Evolutionary conservation across 2,888 invertebrate species (phyloP).

Genomic region (Pseudanteris insignis): DNA sequence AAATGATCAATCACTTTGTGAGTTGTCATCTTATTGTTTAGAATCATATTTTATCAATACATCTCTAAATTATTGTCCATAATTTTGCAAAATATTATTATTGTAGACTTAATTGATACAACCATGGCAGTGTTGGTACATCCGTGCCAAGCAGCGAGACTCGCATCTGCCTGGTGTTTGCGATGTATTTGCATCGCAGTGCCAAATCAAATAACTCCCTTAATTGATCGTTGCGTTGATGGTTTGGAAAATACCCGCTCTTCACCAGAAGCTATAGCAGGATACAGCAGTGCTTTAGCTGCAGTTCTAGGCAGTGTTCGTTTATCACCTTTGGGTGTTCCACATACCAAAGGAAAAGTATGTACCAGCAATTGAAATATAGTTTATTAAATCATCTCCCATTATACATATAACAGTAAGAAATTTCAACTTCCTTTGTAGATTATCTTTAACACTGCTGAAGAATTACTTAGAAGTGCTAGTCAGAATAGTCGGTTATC

Average conservation of each 20-base stretch:
- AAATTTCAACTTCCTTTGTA: constrained; percentile 50
- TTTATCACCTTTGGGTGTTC: constrained; percentile 90
- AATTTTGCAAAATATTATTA: too few relatives aligned
- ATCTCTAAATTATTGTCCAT: not conserved
- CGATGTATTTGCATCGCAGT: constrained; percentile 92
- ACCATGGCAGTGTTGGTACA: constrained; percentile 87
- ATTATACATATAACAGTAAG: too few relatives aligned
- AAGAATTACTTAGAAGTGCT: constrained; percentile 94
- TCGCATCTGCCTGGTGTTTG: constrained; percentile 95
- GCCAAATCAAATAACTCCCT: constrained; percentile 92
- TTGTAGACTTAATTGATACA: constrained; percentile 80
- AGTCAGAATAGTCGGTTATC: constrained; percentile 96
- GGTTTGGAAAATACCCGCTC: constrained; percentile 89
- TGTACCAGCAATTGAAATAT: too few relatives aligned
- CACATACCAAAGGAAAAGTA: constrained; percentile 96
- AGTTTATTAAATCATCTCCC: too few relatives aligned
- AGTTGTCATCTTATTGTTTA: too few relatives aligned
- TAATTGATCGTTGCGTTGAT: constrained; percentile 89
- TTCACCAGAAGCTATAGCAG: constrained; percentile 88
- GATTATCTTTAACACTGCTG: constrained; percentile 94
- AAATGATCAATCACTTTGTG: constrained; percentile 85
- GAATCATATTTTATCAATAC: too few relatives aligned
- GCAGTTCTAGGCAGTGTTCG: constrained; percentile 92
- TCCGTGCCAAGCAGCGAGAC: constrained; percentile 90
- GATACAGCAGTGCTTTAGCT: constrained; percentile 93